Conservation (phyloP, 2,797 vertebrate species). For the Phataginus tricuspis region DNA sequence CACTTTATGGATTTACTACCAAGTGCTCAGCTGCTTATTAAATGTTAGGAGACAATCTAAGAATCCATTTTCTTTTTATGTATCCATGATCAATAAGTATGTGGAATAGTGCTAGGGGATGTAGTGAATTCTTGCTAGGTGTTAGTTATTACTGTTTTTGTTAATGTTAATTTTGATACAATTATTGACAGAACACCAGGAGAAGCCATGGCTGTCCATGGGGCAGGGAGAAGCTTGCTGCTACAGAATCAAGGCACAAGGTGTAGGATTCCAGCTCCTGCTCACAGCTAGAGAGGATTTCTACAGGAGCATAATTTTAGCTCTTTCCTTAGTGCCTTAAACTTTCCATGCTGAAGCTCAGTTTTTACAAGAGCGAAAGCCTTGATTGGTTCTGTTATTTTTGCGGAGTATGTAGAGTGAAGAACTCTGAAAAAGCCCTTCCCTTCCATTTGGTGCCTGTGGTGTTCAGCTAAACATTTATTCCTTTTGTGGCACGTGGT, state of each 20-base stretch:
- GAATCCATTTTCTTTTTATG: not conserved
- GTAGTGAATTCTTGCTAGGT: not conserved
- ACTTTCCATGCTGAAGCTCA: not conserved
- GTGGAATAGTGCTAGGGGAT: not conserved
- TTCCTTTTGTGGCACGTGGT: not conserved
- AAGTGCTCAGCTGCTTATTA: not conserved
- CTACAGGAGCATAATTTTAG: not conserved
- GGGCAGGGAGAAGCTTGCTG: not conserved
- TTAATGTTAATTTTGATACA: not conserved
- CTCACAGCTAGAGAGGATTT: not conserved
- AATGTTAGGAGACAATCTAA: not conserved
- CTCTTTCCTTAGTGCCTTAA: not conserved
- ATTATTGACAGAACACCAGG: not conserved
- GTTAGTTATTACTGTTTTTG: not conserved
- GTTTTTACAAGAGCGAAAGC: not conserved
- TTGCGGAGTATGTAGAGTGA: not conserved
- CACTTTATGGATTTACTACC: not conserved
- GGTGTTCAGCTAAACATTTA: not conserved
- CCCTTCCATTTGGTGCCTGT: not conserved
- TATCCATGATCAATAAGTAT: not conserved
- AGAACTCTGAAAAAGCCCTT: not conserved
- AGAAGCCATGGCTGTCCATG: not conserved
- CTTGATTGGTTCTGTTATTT: not conserved
- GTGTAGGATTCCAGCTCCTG: not conserved
- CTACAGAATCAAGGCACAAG: not conserved